Conservation (phyloP, 2,113 vertebrate genomes). For the Petrocephalus microphthalmus region DNA sequence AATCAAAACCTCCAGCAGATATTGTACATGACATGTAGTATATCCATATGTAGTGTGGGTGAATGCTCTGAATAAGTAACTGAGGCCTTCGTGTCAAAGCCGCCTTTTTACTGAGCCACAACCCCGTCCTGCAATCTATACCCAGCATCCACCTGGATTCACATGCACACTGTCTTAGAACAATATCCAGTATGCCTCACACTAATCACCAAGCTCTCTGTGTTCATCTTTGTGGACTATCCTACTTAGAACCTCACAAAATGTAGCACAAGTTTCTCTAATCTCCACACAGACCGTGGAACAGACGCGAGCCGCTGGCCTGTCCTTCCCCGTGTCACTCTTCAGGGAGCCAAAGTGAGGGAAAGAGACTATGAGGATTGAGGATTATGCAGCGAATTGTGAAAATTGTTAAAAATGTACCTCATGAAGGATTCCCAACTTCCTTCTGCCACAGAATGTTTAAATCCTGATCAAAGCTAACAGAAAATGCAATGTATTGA, state of each 20-base stretch:
- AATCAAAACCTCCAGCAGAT: not conserved
- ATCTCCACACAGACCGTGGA: not conserved
- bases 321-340: not conserved
- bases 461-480: not conserved
- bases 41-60: not conserved
- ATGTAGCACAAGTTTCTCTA: not conserved
- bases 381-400: not conserved
- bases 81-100: not conserved
- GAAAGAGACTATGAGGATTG: not conserved
- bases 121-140: not conserved
- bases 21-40: not conserved
- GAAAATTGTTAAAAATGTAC: slow-evolving; percentile 1
- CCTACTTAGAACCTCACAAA: not conserved
- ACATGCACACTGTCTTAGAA: not conserved
- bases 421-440: not conserved
- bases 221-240: not conserved
- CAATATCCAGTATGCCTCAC: not conserved
- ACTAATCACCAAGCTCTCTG: not conserved
- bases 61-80: not conserved
- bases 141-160: not conserved
- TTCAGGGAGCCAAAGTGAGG: not conserved
- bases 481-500: not conserved
- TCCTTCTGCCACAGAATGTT: not conserved
- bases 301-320: not conserved
- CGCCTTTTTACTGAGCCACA: not conserved